These are phyloP conservation scores for Scolanthus callimorphus DNA, from an alignment of 92 coral and sea anemone species.

Conservation along the genomic window DNA sequence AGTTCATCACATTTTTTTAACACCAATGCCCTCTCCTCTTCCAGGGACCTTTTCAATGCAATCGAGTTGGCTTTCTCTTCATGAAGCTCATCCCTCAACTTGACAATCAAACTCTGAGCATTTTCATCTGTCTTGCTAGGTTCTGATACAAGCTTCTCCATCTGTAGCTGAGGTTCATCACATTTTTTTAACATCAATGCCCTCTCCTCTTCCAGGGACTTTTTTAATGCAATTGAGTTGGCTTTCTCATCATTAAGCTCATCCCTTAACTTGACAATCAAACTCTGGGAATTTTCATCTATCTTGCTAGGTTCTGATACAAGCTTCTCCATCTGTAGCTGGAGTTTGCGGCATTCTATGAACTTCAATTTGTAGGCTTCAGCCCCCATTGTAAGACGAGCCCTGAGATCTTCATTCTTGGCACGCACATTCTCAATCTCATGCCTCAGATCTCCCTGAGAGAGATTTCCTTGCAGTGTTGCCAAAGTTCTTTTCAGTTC, in stretches of 20 bases:
- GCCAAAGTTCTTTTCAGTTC: conserved; percentile 77
- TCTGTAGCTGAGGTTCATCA: conserved; percentile 54
- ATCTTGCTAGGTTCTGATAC: conserved; percentile 44
- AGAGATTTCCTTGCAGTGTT: conserved; percentile 64
- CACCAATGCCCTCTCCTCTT: conserved; percentile 38
- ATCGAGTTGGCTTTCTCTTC: conserved; percentile 40
- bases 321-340: conserved; percentile 65
- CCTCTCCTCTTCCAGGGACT: conserved; percentile 63
- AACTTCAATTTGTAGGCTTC: conserved; percentile 95
- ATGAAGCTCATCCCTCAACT: conserved; percentile 67
- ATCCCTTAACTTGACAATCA: conserved; percentile 53
- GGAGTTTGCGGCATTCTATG: conserved; percentile 77
- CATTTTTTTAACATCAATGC: conserved; percentile 24
- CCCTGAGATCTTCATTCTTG: conserved; percentile 86
- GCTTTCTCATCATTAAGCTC: conserved; percentile 65
- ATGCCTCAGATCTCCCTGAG: conserved; percentile 77
- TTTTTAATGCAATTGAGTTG: conserved; percentile 22
- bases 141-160: conserved; percentile 58
- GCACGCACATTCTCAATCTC: conserved; percentile 91
- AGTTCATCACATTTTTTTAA: conserved; percentile 52
- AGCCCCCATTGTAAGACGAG: conserved; percentile 95
- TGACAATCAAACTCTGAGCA: conserved; percentile 24
- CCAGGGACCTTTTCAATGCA: conserved; percentile 49
- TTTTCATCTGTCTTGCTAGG: conserved; percentile 36
- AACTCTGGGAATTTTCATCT: conserved; percentile 22